A percentile compares a stretch with the other conserved stretches of the same genome.
Evolutionary conservation across 2,888 invertebrate genomes (phyloP).

Genomic region (Agriopis aurantiaria): DNA sequence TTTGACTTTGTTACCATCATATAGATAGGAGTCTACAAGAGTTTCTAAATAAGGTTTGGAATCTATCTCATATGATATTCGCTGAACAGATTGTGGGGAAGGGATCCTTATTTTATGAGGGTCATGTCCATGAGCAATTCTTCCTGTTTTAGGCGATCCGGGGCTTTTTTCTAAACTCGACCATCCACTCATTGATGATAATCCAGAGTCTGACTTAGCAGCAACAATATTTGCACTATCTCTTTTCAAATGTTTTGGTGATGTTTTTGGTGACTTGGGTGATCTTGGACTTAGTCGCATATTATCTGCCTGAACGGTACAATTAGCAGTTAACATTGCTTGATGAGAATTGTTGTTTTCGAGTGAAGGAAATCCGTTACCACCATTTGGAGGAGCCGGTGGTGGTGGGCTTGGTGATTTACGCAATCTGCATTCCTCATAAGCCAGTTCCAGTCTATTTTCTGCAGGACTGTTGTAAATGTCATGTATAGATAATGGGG

Average conservation of each 20-base stretch:
- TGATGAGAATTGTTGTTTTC: conserved; percentile 72
- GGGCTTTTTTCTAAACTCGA: conserved; percentile 95
- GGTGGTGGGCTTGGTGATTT: conserved; percentile 92
- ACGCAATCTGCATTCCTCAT: conserved; percentile 78
- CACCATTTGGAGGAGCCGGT: conserved; percentile 91
- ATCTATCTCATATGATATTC: conserved; percentile 73
- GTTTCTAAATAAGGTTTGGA: conserved; percentile 85
- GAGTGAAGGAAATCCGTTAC: conserved; percentile 78
- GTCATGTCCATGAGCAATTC: conserved; percentile 74
- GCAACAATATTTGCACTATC: conserved; percentile 88
- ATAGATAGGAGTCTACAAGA: conserved; percentile 83
- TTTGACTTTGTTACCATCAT: conserved; percentile 68
- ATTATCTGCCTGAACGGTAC: conserved; percentile 69
- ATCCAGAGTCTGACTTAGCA: conserved; percentile 94
- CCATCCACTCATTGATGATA: conserved; percentile 95
- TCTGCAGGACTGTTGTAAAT: conserved; percentile 86
- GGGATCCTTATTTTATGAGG: conserved; percentile 74
- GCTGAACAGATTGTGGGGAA: conserved; percentile 76
- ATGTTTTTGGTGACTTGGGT: conserved; percentile 90
- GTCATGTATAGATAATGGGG: conserved; percentile 88
- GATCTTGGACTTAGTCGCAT: conserved; percentile 89
- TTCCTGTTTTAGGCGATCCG: conserved; percentile 90
- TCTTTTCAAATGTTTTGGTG: conserved; percentile 89
- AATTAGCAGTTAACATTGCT: conserved; percentile 69
- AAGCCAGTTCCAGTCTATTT: conserved; percentile 78